phyloP scores from a whole-genome alignment of 2,797 vertebrate genomes.

The Squalus acanthias region DNA sequence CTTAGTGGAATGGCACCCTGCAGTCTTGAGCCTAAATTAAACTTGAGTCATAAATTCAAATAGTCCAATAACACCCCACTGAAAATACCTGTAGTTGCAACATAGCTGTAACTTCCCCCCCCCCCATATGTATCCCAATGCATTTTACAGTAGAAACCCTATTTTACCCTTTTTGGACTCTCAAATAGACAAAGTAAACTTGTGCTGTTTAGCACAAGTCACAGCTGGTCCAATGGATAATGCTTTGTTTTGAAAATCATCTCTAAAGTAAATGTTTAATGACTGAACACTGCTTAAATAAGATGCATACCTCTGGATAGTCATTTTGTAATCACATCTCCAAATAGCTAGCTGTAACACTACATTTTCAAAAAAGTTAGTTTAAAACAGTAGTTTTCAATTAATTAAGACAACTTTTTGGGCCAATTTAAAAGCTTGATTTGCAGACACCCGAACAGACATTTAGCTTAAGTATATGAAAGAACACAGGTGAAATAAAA shows the following conservation, averaged over 20 bases:
- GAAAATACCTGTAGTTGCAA: not conserved
- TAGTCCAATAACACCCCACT: not conserved
- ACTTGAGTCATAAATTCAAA: not conserved
- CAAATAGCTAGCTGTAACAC: not conserved
- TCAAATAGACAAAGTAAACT: not conserved
- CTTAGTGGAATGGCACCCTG: no score
- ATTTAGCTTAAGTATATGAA: not conserved
- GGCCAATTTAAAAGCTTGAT: not conserved
- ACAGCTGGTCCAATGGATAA: not conserved
- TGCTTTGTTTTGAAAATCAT: not conserved
- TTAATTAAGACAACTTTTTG: no score
- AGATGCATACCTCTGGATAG: not conserved
- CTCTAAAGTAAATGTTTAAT: not conserved
- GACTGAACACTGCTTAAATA: no score
- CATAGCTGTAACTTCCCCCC: not conserved
- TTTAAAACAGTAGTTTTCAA: not conserved
- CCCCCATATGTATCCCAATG: not conserved
- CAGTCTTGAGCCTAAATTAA: not conserved
- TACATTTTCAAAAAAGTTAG: not conserved
- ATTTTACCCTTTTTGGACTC: not conserved
- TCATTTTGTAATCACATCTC: not conserved
- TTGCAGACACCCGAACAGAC: not conserved
- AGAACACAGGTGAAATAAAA: not conserved
- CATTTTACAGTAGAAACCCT: not conserved
- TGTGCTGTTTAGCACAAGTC: not conserved